Evolutionary conservation across 2,113 vertebrate species (phyloP).

Genomic region (Trematomus loennbergii): DNA sequence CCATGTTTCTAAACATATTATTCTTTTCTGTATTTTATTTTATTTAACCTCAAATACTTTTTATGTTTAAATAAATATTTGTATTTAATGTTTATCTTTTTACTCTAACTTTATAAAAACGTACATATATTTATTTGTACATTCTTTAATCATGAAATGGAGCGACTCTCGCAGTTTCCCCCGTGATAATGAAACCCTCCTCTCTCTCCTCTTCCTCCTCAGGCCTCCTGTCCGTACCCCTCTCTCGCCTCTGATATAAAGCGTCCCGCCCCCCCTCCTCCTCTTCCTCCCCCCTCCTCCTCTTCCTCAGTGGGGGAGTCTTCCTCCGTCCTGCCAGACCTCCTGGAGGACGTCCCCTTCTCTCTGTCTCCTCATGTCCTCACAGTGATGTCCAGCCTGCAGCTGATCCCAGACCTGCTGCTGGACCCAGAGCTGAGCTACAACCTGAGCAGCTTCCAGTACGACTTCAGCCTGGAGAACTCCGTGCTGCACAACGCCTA

Average conservation of each 20-base stretch:
- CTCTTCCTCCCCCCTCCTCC: not conserved
- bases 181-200: not conserved
- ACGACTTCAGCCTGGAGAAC: constrained; percentile 97
- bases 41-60: too few relatives aligned
- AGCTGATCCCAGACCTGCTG: constrained; percentile 85
- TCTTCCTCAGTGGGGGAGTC: constrained; percentile 65
- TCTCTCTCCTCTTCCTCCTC: constrained; percentile 22
- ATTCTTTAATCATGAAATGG: too few relatives aligned
- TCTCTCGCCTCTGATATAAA: constrained; percentile 18
- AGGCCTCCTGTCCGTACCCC: constrained; percentile 41
- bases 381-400: constrained; percentile 84
- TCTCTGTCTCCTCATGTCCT: constrained; percentile 93
- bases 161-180: too few relatives aligned
- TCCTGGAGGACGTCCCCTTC: constrained; percentile 94
- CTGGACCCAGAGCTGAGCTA: constrained; percentile 86
- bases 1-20: too few relatives aligned
- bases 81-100: too few relatives aligned
- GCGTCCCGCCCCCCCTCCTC: constrained; percentile 17
- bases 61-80: too few relatives aligned
- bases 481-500: constrained; percentile 90
- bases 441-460: constrained; percentile 90
- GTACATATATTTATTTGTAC: too few relatives aligned
- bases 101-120: too few relatives aligned
- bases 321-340: constrained; percentile 83
- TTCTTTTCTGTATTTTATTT: too few relatives aligned